These are phyloP conservation scores for Aelia acuminata DNA, from an alignment of 2,888 invertebrate species.

Conservation along the genomic window DNA sequence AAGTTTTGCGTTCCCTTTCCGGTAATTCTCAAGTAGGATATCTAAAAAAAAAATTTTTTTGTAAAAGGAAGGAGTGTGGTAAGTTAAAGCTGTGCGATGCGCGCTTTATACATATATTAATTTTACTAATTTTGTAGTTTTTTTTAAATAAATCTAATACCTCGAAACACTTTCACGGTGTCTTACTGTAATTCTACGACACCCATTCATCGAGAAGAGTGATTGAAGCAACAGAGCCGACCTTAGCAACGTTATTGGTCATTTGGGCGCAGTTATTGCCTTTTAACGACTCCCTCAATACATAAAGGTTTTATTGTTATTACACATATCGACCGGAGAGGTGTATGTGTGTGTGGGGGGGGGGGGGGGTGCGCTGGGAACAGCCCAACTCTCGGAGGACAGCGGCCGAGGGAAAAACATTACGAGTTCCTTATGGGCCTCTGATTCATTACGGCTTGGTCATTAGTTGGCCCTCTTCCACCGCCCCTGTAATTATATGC, in stretches of 20 bases:
- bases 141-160: neutral
- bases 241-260: conserved; percentile 7
- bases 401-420: conserved; percentile 5
- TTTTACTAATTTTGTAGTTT: neutral
- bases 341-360: too few species aligned
- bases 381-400: neutral
- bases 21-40: too few species aligned
- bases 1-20: too few species aligned
- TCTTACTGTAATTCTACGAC: neutral
- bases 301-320: conserved; percentile 40
- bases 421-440: neutral
- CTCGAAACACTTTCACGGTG: neutral
- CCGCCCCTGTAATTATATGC: conserved; percentile 31
- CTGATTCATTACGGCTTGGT: conserved; percentile 31
- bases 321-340: conserved; percentile 5
- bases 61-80: too few species aligned
- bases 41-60: too few species aligned
- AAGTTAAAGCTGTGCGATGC: neutral
- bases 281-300: conserved; percentile 29
- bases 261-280: neutral
- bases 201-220: neutral
- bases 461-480: conserved; percentile 10
- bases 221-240: conserved; percentile 12
- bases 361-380: neutral
- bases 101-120: neutral